Evolutionary conservation across 1,140 invertebrate genomes (phyloP).

Genomic region (Aphelenchoides besseyi): DNA sequence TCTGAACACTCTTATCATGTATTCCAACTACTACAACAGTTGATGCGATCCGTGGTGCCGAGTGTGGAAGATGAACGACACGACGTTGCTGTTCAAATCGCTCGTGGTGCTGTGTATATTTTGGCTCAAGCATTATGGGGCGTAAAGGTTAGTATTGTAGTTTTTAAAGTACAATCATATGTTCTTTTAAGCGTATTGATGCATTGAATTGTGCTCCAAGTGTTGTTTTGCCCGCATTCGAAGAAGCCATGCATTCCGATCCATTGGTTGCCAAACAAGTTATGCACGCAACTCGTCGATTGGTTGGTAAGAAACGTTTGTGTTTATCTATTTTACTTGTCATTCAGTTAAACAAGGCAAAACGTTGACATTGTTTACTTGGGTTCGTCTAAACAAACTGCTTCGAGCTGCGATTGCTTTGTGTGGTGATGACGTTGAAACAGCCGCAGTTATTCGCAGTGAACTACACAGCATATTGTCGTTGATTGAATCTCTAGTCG

Average conservation of each 20-base stretch:
- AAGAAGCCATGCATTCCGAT: constrained; percentile 28
- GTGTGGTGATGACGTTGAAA: constrained; percentile 4
- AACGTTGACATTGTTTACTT: not conserved
- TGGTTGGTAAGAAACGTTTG: constrained; percentile 2
- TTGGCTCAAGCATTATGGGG: constrained; percentile 20
- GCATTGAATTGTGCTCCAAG: constrained; percentile 24
- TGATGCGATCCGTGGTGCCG: not conserved
- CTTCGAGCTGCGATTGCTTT: not conserved
- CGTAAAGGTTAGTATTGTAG: constrained; percentile 8
- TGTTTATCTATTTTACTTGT: constrained; percentile 9
- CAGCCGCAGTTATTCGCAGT: not conserved
- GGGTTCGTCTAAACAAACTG: not conserved
- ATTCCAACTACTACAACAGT: not conserved
- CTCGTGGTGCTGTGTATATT: constrained; percentile 28
- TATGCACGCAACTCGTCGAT: not conserved
- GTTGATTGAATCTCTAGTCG: constrained; percentile 5
- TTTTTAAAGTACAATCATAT: not conserved
- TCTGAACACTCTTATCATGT: not conserved
- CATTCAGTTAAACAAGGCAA: constrained; percentile 29
- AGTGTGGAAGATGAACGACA: not conserved
- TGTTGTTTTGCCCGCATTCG: constrained; percentile 22
- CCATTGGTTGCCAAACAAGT: constrained; percentile 23
- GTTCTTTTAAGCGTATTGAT: constrained; percentile 26
- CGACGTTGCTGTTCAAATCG: constrained; percentile 13
- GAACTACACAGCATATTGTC: not conserved